A percentile compares a stretch with the other conserved stretches of the same genome.
Conservation (phyloP, 2,888 invertebrate genomes). For the Cataglyphis cursor region DNA sequence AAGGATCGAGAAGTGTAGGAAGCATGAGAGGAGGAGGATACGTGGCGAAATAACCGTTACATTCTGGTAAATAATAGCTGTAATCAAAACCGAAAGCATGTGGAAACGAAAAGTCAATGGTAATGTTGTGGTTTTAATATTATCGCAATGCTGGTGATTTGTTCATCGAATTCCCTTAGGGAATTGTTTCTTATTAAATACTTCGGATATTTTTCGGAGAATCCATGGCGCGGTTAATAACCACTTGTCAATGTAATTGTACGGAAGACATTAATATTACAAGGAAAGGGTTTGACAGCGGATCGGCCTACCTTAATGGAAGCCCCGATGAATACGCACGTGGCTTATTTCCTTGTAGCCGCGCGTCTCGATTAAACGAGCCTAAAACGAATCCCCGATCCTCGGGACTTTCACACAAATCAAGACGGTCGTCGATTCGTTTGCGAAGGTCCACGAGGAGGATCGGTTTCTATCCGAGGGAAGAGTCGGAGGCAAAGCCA, state of each 20-base stretch:
- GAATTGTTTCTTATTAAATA: background rate
- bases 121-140: background rate
- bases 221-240: slow-evolving; percentile 6
- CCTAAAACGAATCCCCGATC: slow-evolving; percentile 45
- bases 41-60: background rate
- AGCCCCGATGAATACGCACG: background rate
- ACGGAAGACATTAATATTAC: slow-evolving; percentile 39
- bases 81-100: slow-evolving; percentile 3
- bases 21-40: background rate
- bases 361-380: slow-evolving; percentile 48
- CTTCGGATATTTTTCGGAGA: background rate
- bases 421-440: slow-evolving; percentile 45
- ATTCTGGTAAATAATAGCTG: background rate
- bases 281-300: slow-evolving; percentile 42
- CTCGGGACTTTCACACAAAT: slow-evolving; percentile 43
- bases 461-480: slow-evolving; percentile 8
- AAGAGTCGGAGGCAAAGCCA: slow-evolving; percentile 2
- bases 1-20: background rate
- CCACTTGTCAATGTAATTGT: slow-evolving; percentile 35
- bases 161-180: slow-evolving; percentile 3
- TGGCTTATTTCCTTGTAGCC: background rate
- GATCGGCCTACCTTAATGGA: slow-evolving; percentile 46
- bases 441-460: slow-evolving; percentile 21
- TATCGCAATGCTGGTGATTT: background rate
- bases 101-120: background rate